Evolutionary conservation across 1,140 invertebrate species (phyloP).

Genomic region (Fragariocoptes setiger): DNA sequence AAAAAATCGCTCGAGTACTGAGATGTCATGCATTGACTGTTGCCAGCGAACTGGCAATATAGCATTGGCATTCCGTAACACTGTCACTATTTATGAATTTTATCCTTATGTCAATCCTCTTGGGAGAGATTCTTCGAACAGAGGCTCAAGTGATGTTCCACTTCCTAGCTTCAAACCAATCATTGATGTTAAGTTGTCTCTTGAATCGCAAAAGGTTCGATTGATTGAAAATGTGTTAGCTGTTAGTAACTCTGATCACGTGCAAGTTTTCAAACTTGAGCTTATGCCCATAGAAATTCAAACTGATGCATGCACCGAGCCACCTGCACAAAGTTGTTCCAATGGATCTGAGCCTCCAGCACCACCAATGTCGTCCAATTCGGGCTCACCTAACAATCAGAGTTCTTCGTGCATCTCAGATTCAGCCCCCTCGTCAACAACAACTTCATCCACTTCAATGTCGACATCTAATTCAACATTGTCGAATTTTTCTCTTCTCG

Average conservation of each 20-base stretch:
- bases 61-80: not conserved
- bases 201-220: not conserved
- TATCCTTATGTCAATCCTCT: not conserved
- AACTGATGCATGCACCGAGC: not conserved
- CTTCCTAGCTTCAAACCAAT: not conserved
- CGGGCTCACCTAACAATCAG: not conserved
- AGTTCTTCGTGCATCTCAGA: no score
- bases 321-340: not conserved
- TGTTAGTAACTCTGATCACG: not conserved
- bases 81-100: not conserved
- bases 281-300: not conserved
- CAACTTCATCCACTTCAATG: not conserved
- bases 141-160: not conserved
- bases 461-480: not conserved
- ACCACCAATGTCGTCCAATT: not conserved
- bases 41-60: not conserved
- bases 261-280: not conserved
- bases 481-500: not conserved
- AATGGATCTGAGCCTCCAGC: not conserved
- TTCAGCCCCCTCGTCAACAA: no score
- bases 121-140: not conserved
- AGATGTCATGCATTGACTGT: not conserved
- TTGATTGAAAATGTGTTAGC: not conserved
- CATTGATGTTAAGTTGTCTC: not conserved
- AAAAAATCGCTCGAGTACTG: not conserved